Evolutionary conservation across 92 coral and sea anemone genomes (phyloP).

Genomic region (Scolanthus callimorphus): DNA sequence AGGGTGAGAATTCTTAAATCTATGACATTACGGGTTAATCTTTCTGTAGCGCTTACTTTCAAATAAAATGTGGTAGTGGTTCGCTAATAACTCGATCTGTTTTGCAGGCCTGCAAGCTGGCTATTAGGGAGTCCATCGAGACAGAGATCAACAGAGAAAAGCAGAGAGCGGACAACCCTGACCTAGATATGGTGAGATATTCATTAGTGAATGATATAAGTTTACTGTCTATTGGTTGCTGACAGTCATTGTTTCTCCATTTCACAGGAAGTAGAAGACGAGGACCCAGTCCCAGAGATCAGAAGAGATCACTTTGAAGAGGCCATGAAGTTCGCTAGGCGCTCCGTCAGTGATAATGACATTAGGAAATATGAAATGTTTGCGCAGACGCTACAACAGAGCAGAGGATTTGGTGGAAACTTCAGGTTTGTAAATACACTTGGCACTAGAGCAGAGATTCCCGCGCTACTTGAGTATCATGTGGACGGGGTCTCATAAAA

Average conservation of each 20-base stretch:
- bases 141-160: slow-evolving; percentile 82
- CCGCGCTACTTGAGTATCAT: no score
- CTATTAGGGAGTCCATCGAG: slow-evolving; percentile 94
- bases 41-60: background rate
- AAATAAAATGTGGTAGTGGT: no score
- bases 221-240: no score
- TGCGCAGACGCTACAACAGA: slow-evolving; percentile 98
- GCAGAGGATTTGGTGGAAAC: slow-evolving; percentile 97
- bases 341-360: slow-evolving; percentile 98
- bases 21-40: background rate
- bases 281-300: slow-evolving; percentile 95
- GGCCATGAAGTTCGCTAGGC: slow-evolving; percentile 97
- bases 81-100: no score
- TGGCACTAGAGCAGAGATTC: no score
- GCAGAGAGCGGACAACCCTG: slow-evolving; percentile 90
- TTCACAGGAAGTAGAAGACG: slow-evolving; percentile 91
- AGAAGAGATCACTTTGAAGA: slow-evolving; percentile 95
- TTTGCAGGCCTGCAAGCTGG: slow-evolving; percentile 90
- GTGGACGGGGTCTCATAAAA: no score
- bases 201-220: no score
- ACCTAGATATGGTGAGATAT: slow-evolving; percentile 84
- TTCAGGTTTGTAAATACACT: slow-evolving; percentile 65
- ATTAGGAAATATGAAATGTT: slow-evolving; percentile 99
- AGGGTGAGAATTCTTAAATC: slow-evolving; percentile 48
- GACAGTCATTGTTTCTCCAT: no score